phyloP scores from a whole-genome alignment of 1,140 invertebrate genomes.

The Pseudoatta argentina region DNA sequence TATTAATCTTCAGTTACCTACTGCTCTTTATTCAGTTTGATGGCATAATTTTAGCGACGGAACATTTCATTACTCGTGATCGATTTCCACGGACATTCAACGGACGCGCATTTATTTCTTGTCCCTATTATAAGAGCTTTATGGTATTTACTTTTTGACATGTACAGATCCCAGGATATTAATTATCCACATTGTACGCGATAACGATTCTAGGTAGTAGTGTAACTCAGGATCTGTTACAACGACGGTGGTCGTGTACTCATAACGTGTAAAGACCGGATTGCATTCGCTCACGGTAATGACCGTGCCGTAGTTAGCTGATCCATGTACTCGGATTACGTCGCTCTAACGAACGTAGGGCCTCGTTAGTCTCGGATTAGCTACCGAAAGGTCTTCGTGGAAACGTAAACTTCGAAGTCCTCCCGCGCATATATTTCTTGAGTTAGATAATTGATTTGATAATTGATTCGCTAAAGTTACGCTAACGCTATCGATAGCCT shows the following conservation, averaged over 20 bases:
- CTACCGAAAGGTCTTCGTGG: not conserved
- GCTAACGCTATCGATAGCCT: not conserved
- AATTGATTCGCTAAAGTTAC: not conserved
- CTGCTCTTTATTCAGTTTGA: not conserved
- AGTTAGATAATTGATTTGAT: slow-evolving; percentile 20
- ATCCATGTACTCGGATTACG: slow-evolving; percentile 50
- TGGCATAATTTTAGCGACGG: not conserved
- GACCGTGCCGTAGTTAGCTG: slow-evolving; percentile 23
- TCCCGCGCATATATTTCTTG: not conserved
- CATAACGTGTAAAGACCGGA: slow-evolving; percentile 40
- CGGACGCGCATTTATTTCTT: not conserved
- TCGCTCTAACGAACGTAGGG: slow-evolving; percentile 33
- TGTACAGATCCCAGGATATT: slow-evolving; percentile 3
- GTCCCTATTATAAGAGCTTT: not conserved
- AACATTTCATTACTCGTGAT: slow-evolving; percentile 10
- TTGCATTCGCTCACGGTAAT: slow-evolving; percentile 49
- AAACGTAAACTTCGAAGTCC: not conserved
- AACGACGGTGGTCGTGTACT: not conserved
- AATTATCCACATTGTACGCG: slow-evolving; percentile 24
- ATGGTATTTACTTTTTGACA: not conserved
- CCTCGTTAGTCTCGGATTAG: slow-evolving; percentile 47
- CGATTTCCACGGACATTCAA: not conserved
- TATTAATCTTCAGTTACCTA: not conserved
- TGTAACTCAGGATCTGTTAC: slow-evolving; percentile 27
- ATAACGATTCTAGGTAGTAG: slow-evolving; percentile 8